These are phyloP conservation scores for Gorsachius goisagi DNA, from an alignment of 2,113 vertebrate genomes.

Conservation along the genomic window DNA sequence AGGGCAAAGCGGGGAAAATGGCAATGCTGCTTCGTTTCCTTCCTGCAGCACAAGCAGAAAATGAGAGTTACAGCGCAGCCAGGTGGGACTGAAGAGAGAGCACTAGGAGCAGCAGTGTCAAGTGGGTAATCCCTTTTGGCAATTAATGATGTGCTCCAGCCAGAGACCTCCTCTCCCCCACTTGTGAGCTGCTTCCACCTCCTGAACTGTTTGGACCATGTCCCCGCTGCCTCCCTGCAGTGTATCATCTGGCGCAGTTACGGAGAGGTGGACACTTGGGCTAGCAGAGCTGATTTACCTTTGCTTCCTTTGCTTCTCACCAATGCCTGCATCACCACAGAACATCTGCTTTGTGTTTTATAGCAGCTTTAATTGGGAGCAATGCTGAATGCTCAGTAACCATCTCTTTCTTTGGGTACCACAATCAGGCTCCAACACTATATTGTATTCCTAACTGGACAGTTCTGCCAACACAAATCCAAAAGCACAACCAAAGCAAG, in stretches of 20 bases:
- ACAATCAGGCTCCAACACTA: not conserved
- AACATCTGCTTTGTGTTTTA: conserved; percentile 3
- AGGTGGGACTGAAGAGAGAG: not conserved
- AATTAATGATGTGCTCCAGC: not conserved
- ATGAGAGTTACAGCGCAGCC: not conserved
- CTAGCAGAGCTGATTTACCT: not conserved
- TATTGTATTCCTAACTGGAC: not conserved
- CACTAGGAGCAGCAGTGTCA: not conserved
- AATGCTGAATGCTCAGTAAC: not conserved
- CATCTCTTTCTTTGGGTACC: not conserved
- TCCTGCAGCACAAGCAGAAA: not conserved
- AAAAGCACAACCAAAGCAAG: not conserved
- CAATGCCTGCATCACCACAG: not conserved
- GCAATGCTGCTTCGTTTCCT: not conserved
- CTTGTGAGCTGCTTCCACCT: not conserved
- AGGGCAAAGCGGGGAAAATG: not conserved
- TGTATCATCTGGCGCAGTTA: not conserved
- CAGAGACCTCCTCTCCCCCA: not conserved
- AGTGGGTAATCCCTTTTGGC: not conserved
- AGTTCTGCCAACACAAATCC: not conserved
- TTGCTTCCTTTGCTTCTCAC: not conserved
- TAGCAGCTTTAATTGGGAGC: not conserved
- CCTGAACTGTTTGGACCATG: not conserved
- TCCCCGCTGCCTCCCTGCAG: not conserved
- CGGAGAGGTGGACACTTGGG: not conserved